These are phyloP conservation scores for Oreochromis spilurus DNA, from an alignment of 2,113 vertebrate species.

Conservation along the genomic window DNA sequence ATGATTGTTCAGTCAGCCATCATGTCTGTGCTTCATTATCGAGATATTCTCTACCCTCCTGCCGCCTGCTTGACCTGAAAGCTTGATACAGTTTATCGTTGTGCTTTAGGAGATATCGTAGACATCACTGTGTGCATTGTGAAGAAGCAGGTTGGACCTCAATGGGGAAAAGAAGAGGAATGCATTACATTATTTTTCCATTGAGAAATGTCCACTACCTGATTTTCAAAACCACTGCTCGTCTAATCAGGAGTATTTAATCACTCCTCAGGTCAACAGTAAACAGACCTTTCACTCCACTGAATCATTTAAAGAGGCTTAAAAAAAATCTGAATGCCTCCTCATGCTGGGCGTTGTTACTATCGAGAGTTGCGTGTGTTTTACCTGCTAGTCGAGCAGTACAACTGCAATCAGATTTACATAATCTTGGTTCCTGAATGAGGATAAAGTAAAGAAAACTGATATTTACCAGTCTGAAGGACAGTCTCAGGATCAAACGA, in stretches of 20 bases:
- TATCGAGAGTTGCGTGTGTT: background rate
- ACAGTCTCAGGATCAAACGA: slow-evolving; percentile 96
- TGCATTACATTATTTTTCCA: background rate
- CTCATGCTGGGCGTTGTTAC: background rate
- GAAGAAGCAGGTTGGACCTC: background rate
- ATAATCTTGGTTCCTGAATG: background rate
- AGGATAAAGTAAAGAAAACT: background rate
- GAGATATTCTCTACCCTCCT: background rate
- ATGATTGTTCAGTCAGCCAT: background rate
- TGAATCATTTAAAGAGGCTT: background rate
- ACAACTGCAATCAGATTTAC: background rate
- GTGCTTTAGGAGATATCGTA: background rate
- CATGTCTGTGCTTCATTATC: background rate
- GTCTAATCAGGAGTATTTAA: background rate
- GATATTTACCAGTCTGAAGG: slow-evolving; percentile 87
- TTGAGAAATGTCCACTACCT: background rate
- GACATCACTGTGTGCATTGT: background rate
- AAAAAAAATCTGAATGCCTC: background rate
- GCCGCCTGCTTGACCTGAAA: background rate
- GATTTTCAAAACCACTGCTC: background rate
- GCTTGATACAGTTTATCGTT: background rate
- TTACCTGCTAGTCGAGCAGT: background rate
- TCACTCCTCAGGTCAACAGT: background rate
- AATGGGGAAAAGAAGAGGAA: background rate
- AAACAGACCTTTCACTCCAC: background rate